phyloP scores from a whole-genome alignment of 2,797 vertebrate genomes.

The Oreortyx pictus region DNA sequence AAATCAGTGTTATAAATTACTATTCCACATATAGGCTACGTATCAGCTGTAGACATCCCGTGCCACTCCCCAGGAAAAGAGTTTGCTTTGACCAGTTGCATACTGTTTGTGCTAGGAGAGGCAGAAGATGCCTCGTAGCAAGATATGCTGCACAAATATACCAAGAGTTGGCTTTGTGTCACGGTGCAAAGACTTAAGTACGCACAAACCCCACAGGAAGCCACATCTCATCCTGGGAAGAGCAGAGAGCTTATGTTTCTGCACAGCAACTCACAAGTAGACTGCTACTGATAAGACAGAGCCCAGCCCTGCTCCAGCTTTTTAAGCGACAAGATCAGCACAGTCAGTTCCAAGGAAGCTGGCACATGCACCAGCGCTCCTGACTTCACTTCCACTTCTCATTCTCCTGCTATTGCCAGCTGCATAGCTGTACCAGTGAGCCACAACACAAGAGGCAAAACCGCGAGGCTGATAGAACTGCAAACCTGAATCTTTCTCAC shows the following conservation, averaged over 20 bases:
- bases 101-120: conserved; percentile 8
- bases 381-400: not conserved
- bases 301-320: not conserved
- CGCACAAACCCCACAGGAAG: not conserved
- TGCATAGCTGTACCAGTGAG: not conserved
- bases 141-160: not conserved
- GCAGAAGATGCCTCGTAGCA: not conserved
- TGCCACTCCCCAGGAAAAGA: not conserved
- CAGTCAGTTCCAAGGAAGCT: not conserved
- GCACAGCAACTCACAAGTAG: not conserved
- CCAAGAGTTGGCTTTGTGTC: not conserved
- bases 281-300: not conserved
- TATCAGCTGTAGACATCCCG: not conserved
- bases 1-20: not conserved
- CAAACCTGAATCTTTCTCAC: not conserved
- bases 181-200: not conserved
- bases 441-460: not conserved
- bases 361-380: not conserved
- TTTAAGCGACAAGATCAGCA: not conserved
- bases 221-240: not conserved
- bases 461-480: not conserved
- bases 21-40: not conserved
- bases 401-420: not conserved
- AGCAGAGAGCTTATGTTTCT: not conserved
- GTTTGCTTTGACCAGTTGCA: conserved; percentile 32